Evolutionary conservation across 1,140 invertebrate genomes (phyloP).

Genomic region (Drosophila santomea): DNA sequence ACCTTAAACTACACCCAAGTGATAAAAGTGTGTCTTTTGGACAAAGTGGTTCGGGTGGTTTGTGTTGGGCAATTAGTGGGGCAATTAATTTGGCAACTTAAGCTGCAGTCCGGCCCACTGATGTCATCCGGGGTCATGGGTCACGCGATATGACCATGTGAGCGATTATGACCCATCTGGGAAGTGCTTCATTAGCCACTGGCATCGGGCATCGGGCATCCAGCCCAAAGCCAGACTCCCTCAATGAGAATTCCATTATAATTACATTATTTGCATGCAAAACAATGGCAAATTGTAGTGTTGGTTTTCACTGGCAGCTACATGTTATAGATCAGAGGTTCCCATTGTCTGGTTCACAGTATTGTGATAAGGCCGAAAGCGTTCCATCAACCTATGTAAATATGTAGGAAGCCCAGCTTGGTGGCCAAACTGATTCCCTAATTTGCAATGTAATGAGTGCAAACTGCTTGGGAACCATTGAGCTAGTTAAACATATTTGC

Average conservation of each 20-base stretch:
- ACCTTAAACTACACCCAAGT: slow-evolving; percentile 59
- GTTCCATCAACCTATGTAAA: slow-evolving; percentile 25
- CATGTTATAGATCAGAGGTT: slow-evolving; percentile 44
- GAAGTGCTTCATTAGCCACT: slow-evolving; percentile 40
- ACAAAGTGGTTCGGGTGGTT: slow-evolving; percentile 40
- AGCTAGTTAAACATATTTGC: slow-evolving; percentile 2
- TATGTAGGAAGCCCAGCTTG: not conserved
- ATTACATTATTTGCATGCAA: slow-evolving; percentile 54
- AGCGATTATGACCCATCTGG: slow-evolving; percentile 34
- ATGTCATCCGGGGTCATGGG: slow-evolving; percentile 62
- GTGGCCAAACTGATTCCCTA: slow-evolving; percentile 16
- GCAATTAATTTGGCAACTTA: slow-evolving; percentile 63
- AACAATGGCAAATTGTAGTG: slow-evolving; percentile 37
- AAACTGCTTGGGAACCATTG: not conserved
- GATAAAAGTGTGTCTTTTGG: slow-evolving; percentile 57
- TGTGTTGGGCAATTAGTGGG: slow-evolving; percentile 55
- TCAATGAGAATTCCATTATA: slow-evolving; percentile 38
- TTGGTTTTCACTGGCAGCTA: slow-evolving; percentile 20
- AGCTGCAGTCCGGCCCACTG: slow-evolving; percentile 36
- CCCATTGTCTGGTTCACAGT: slow-evolving; percentile 63
- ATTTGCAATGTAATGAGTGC: slow-evolving; percentile 23
- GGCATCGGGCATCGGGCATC: not conserved
- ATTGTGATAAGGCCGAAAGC: slow-evolving; percentile 28
- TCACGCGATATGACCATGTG: slow-evolving; percentile 34
- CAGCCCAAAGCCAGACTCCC: slow-evolving; percentile 23